These are phyloP conservation scores for Autographa pulchrina DNA, from an alignment of 2,888 invertebrate species.

Conservation along the genomic window DNA sequence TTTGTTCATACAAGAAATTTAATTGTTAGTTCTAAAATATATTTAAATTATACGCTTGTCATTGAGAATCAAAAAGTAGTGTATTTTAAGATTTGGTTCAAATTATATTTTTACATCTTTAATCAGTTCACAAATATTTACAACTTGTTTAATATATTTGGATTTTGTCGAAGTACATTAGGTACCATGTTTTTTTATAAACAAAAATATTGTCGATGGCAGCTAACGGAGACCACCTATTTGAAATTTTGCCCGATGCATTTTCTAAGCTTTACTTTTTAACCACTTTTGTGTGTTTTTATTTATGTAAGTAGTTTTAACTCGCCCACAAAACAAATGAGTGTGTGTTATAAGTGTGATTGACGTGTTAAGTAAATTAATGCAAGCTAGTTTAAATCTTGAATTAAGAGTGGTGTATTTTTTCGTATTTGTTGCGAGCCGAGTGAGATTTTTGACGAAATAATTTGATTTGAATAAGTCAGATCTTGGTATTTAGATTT, in stretches of 20 bases:
- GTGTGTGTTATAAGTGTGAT: slow-evolving; percentile 14
- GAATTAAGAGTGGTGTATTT: not conserved
- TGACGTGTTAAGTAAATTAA: slow-evolving; percentile 5
- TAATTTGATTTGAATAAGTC: not conserved
- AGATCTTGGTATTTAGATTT: not conserved
- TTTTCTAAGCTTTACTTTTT: slow-evolving; percentile 46
- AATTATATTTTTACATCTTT: no score
- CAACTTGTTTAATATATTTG: no score
- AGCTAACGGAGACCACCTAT: not conserved
- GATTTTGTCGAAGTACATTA: not conserved
- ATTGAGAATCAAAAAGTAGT: no score
- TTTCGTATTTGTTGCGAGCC: slow-evolving; percentile 3
- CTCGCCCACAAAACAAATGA: slow-evolving; percentile 8
- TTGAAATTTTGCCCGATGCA: slow-evolving; percentile 25
- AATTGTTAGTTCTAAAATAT: slow-evolving; percentile 7
- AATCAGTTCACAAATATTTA: no score
- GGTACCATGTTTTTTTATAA: not conserved
- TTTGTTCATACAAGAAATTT: not conserved
- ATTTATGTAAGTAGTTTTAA: slow-evolving; percentile 11
- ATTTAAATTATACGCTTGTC: no score
- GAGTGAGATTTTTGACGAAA: not conserved
- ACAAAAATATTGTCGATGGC: not conserved
- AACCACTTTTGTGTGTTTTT: slow-evolving; percentile 29
- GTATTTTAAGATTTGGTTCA: no score
- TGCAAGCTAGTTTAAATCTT: not conserved